Evolutionary conservation across 2,888 invertebrate species (phyloP), one percentile per base, ranked within the genome.

Genomic region (Coleophora deauratella): DNA sequence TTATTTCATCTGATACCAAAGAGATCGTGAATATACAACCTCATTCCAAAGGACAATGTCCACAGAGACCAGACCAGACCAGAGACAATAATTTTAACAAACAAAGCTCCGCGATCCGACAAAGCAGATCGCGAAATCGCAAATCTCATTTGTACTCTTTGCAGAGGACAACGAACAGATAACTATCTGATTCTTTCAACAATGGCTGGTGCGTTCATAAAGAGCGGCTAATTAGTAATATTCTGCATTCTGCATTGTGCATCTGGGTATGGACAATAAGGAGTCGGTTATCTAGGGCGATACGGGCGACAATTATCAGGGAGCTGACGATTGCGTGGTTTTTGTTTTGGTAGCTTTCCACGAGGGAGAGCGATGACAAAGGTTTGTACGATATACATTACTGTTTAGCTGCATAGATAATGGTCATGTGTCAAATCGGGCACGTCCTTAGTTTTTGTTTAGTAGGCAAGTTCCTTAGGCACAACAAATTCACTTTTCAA

Each of bases 151-250:
- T 75, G 79, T 78, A 72, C 21, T 21, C 21, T 21, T 21, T 21
- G 21, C 21, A 4, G 21, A 21, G 21, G 78, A 78, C 79, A 73
- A 77, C 72, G 70, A 70, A 66, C 73, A 75, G 82, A 84, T 82
- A 79, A 75, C 77, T 76, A 82, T 84, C 82, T 81, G 72, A 75
- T 76, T 81, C 80, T 82, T 82, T 78, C 81, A 78, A 85, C 81
- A 82, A 82, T 82, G 80, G 80, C 66, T 70, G n/a, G 69, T 67
- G 66, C 62, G 67, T 72, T 81, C 81, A 85, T 85, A 82, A 82
- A 79, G 73, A 72, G 77, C 64, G 72, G 77, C 84, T 85, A 85
- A 84, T 85, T 85, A 85, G 84, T 82, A 82, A 84, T 85, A 84
- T 82, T 80, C 79, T 74, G 21, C 21, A 21, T 21, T 21, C 73